Base-by-base conservation (phyloP, 2,888 invertebrate species). In the Argyresthia goedartella region DNA sequence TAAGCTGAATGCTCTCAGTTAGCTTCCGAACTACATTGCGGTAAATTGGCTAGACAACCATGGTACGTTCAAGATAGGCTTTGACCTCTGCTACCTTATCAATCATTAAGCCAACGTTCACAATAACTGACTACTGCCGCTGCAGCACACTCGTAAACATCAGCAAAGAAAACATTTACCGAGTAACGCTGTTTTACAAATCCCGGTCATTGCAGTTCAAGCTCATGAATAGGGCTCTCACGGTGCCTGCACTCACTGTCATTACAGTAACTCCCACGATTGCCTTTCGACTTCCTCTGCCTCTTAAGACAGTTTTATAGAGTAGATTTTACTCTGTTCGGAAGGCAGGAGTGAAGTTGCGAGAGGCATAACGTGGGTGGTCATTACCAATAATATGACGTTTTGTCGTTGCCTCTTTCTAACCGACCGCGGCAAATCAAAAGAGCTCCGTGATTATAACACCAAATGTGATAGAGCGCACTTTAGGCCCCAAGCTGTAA, bases 381-480 rank as follows among this genome's bases (percentile, higher is more conserved):
- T 51, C 51, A 51, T 51, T 51, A 47, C 47, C 45, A 25, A 25
- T 25, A 25, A 25, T 6, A 25, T 6, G 25, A 25, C 25, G 25
- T 25, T 25, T 25, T 25, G 25, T 25, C 25, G 25, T 25, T 25
- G 25, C n/a, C n/a, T 25, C 25, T 25, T 25, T 34, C 44, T 11
- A 47, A 16, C 39, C 39, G 47, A 41, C 47, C 52, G 48, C 46
- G 45, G 48, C 52, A 36, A 47, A 52, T 49, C 49, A 49, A 41
- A 49, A 15, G 36, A 14, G 49, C 16, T 49, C 11, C 15, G 49
- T 49, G 36, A 16, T 47, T 11, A 47, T 34, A 9, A 34, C 47
- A 16, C 47, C 15, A 44, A 44, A 44, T 44, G 44, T 14, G 44
- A 14, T 44, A 16, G 44, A 15, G 10, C 44, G 15, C 44, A 44